Evolutionary conservation across 1,140 invertebrate species (phyloP).

Genomic region (Gonatopus flavifemur): DNA sequence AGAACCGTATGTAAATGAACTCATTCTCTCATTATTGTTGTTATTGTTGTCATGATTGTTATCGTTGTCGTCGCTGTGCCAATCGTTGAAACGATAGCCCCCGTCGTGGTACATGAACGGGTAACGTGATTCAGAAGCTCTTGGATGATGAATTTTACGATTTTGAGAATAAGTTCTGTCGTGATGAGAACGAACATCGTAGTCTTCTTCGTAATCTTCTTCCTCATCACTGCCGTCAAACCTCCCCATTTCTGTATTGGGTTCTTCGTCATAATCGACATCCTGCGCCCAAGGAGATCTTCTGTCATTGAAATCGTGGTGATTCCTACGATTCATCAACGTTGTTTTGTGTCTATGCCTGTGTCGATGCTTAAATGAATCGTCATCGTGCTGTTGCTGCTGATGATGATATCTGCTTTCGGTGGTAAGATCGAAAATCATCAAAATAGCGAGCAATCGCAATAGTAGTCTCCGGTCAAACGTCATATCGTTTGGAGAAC

Average conservation of each 20-base stretch:
- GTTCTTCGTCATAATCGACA: constrained; percentile 20
- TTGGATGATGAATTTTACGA: constrained; percentile 2
- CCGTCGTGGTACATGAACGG: constrained; percentile 2
- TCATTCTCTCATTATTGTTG: constrained; percentile 10
- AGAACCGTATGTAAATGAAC: neutral
- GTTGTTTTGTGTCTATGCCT: constrained; percentile 37
- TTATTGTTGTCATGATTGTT: neutral
- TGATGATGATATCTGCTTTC: constrained; percentile 17
- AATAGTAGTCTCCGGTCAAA: constrained; percentile 30
- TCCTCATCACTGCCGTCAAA: constrained; percentile 1
- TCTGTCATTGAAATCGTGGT: constrained; percentile 21
- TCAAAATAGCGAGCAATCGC: constrained; percentile 16
- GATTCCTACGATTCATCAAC: constrained; percentile 11
- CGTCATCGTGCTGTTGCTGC: neutral
- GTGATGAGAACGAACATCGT: constrained; percentile 16
- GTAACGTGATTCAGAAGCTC: constrained; percentile 14
- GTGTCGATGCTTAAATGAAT: constrained; percentile 39
- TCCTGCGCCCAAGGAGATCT: constrained; percentile 16
- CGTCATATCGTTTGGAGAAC: constrained; percentile 23
- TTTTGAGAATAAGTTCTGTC: constrained; percentile 15
- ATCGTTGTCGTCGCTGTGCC: constrained; percentile 10
- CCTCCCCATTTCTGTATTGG: constrained; percentile 6
- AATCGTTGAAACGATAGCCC: constrained; percentile 10
- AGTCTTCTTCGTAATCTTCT: constrained; percentile 9
- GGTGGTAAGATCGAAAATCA: constrained; percentile 24